phyloP scores from a whole-genome alignment of 2,888 invertebrate genomes.

The Yponomeuta malinellus region DNA sequence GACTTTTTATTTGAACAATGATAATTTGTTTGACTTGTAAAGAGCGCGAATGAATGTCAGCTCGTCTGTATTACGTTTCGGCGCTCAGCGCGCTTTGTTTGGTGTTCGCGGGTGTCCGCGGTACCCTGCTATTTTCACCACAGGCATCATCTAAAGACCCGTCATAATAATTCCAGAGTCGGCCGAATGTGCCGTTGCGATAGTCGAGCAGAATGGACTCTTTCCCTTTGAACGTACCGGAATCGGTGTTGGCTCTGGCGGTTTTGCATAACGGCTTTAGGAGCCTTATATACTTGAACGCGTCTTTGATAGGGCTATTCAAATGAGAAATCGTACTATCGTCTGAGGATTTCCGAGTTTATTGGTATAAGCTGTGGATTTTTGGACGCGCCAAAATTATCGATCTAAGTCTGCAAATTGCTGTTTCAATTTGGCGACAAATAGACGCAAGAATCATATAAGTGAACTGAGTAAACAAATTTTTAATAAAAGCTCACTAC shows the following conservation, averaged over 20 bases:
- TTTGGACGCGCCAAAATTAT: too few relatives aligned
- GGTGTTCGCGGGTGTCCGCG: constrained; percentile 61
- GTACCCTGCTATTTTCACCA: constrained; percentile 66
- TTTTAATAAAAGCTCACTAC: too few relatives aligned
- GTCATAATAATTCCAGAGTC: constrained; percentile 60
- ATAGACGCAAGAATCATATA: background rate
- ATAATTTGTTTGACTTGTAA: constrained; percentile 74
- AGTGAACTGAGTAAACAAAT: background rate
- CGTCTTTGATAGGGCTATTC: too few relatives aligned
- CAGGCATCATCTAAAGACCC: constrained; percentile 69
- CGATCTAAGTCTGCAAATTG: too few relatives aligned
- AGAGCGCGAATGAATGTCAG: constrained; percentile 52
- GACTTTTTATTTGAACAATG: constrained; percentile 56
- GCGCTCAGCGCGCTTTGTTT: constrained; percentile 52
- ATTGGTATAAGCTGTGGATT: too few relatives aligned
- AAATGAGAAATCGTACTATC: too few relatives aligned
- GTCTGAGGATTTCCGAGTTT: too few relatives aligned
- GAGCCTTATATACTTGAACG: background rate
- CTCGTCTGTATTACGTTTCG: constrained; percentile 48
- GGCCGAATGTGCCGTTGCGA: constrained; percentile 55
- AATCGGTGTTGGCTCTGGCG: background rate
- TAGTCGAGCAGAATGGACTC: constrained; percentile 39
- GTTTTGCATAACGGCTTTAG: constrained; percentile 7
- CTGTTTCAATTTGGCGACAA: too few relatives aligned
- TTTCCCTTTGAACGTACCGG: constrained; percentile 40